A percentile compares a stretch with the other conserved stretches of the same genome.
phyloP scores from a whole-genome alignment of 1,140 invertebrate genomes.

The Vollenhovia emeryi region DNA sequence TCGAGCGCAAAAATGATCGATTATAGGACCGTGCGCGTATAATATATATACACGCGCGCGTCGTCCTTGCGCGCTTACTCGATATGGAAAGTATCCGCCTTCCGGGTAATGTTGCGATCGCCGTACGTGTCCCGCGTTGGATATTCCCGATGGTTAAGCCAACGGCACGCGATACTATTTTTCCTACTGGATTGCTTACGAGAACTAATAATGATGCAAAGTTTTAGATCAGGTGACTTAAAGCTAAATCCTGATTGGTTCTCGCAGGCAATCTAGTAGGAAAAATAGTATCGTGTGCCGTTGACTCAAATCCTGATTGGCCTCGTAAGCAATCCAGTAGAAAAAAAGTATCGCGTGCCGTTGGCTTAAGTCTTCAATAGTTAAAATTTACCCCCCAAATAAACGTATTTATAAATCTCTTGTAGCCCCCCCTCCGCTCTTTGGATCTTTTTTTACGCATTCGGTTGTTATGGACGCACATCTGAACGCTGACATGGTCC shows the following conservation, averaged over 20 bases:
- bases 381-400: not conserved
- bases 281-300: too few species aligned
- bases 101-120: not conserved
- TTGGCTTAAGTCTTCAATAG: not conserved
- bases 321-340: too few species aligned
- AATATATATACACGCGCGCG: too few species aligned
- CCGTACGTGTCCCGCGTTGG: not conserved
- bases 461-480: not conserved
- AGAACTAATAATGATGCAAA: too few species aligned
- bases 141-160: not conserved
- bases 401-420: constrained; percentile 10
- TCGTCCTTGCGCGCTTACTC: not conserved
- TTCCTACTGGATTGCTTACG: too few species aligned
- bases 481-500: not conserved
- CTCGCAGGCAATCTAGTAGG: too few species aligned
- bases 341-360: too few species aligned
- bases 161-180: too few species aligned
- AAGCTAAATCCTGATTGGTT: too few species aligned
- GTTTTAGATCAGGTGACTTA: too few species aligned
- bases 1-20: constrained; percentile 60
- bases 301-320: too few species aligned
- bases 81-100: not conserved
- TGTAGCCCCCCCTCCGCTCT: too few species aligned
- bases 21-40: not conserved
- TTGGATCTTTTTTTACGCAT: not conserved